phyloP scores from a whole-genome alignment of 2,797 vertebrate genomes.

The Pempheris klunzingeri region DNA sequence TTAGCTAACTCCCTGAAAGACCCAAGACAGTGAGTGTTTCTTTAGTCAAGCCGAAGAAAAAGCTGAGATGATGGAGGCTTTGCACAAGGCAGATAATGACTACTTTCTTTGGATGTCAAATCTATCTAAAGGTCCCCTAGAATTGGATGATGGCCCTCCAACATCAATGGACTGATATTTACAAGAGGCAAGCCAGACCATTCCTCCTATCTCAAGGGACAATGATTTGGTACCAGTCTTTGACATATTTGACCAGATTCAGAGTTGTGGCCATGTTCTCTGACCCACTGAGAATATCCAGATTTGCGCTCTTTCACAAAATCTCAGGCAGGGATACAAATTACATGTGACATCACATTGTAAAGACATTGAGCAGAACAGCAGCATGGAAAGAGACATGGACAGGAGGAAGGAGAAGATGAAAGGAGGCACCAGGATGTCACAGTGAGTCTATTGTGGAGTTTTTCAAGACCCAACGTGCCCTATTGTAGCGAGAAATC shows the following conservation, averaged over 20 bases:
- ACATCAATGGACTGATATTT: slow-evolving; percentile 52
- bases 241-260: slow-evolving; percentile 71
- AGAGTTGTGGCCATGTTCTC: slow-evolving; percentile 55
- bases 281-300: slow-evolving; percentile 73
- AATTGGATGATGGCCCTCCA: slow-evolving; percentile 18
- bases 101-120: slow-evolving; percentile 40
- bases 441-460: slow-evolving; percentile 65
- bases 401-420: slow-evolving; percentile 58
- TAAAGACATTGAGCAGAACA: slow-evolving; percentile 71
- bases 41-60: slow-evolving; percentile 51
- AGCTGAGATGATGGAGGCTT: slow-evolving; percentile 42
- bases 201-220: slow-evolving; percentile 63
- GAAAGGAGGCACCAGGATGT: slow-evolving; percentile 69
- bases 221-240: slow-evolving; percentile 62
- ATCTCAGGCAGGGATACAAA: slow-evolving; percentile 65
- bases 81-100: slow-evolving; percentile 38
- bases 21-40: slow-evolving; percentile 31
- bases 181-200: slow-evolving; percentile 74
- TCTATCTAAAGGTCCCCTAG: slow-evolving; percentile 35
- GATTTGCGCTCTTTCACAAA: slow-evolving; percentile 67
- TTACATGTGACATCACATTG: slow-evolving; percentile 69
- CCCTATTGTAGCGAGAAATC: slow-evolving; percentile 63
- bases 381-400: slow-evolving; percentile 48
- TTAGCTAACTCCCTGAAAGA: slow-evolving; percentile 45
- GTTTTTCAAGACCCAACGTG: slow-evolving; percentile 61